A percentile compares a stretch with the other conserved stretches of the same genome.
These are phyloP conservation scores for Platycheirus albimanus DNA, from an alignment of 2,888 invertebrate genomes.

Conservation along the genomic window DNA sequence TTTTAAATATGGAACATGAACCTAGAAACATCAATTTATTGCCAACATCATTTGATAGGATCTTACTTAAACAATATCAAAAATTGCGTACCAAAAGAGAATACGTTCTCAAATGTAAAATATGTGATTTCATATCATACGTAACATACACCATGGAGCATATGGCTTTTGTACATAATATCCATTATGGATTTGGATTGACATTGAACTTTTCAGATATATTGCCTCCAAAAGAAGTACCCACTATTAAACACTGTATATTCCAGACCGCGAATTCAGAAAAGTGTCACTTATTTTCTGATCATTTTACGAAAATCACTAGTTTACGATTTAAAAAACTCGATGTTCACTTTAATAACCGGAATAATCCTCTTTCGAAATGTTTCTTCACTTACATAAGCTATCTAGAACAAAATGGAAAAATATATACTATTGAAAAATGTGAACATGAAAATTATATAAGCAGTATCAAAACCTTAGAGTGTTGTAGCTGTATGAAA, in stretches of 20 bases:
- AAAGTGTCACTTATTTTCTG: background rate
- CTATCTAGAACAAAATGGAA: background rate
- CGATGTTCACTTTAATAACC: background rate
- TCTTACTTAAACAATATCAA: background rate
- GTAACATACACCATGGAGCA: background rate
- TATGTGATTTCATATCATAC: background rate
- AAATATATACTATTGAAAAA: background rate
- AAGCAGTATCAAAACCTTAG: no score
- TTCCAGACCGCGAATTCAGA: background rate
- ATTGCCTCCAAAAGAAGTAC: background rate
- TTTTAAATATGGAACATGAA: background rate
- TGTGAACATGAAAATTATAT: background rate
- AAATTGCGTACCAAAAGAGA: background rate
- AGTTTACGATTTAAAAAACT: background rate
- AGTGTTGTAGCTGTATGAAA: background rate
- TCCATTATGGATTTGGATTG: background rate
- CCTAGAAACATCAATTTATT: background rate
- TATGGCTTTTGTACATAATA: background rate
- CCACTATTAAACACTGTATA: background rate
- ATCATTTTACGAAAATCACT: background rate
- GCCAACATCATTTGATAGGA: background rate
- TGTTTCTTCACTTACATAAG: background rate
- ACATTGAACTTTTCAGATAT: background rate
- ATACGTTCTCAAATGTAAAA: background rate
- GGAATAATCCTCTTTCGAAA: background rate